A percentile compares a stretch with the other conserved stretches of the same genome.
Evolutionary conservation across 1,140 invertebrate genomes (phyloP).

Genomic region (Pseudachorutes palmiensis): DNA sequence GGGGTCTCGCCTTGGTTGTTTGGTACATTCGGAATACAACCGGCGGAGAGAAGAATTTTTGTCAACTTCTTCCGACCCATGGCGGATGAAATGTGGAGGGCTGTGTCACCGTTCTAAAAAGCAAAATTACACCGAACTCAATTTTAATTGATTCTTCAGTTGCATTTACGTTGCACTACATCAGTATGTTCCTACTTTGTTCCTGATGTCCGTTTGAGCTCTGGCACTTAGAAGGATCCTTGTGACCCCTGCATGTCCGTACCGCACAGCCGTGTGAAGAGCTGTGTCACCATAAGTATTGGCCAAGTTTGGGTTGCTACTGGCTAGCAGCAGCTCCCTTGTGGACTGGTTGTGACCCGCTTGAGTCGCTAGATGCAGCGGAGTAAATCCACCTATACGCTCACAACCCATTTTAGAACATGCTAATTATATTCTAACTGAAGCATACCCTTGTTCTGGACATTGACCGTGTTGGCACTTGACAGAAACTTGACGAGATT

Average conservation of each 20-base stretch:
- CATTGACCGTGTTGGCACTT: slow-evolving; percentile 45
- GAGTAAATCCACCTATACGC: slow-evolving; percentile 60
- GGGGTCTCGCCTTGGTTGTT: slow-evolving; percentile 73
- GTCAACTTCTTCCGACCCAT: slow-evolving; percentile 88
- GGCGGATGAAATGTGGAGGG: slow-evolving; percentile 84
- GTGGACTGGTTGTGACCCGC: slow-evolving; percentile 88
- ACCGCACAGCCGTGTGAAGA: slow-evolving; percentile 48
- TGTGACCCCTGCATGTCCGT: slow-evolving; percentile 90
- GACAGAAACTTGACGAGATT: slow-evolving; percentile 68
- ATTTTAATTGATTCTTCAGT: too few relatives aligned
- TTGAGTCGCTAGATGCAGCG: slow-evolving; percentile 83
- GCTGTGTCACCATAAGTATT: slow-evolving; percentile 36
- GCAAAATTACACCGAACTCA: slow-evolving; percentile 23
- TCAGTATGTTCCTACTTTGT: too few relatives aligned
- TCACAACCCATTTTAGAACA: background rate
- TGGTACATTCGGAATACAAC: slow-evolving; percentile 60
- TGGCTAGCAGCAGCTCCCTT: slow-evolving; percentile 73
- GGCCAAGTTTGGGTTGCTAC: slow-evolving; percentile 57
- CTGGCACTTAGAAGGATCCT: slow-evolving; percentile 85
- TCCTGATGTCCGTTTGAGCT: slow-evolving; percentile 77
- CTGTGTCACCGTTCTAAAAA: slow-evolving; percentile 80
- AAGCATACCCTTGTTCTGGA: slow-evolving; percentile 61
- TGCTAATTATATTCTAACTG: background rate
- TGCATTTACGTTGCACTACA: too few relatives aligned
- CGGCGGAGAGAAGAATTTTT: slow-evolving; percentile 77